Conservation (phyloP, 2,888 invertebrate genomes). For the Nudaria mundana region DNA sequence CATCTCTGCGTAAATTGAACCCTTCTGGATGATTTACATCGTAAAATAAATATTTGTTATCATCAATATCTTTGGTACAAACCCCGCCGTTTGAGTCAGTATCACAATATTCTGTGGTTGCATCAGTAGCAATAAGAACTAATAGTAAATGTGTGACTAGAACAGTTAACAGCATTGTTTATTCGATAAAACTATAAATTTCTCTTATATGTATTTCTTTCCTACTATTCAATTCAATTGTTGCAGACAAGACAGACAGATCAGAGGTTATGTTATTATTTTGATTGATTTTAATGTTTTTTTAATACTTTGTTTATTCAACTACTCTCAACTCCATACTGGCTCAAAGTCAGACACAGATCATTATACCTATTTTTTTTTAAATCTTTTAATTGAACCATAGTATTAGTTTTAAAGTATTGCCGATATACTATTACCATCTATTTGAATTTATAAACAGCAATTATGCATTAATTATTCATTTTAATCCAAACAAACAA, state of each 20-base stretch:
- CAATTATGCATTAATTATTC: too few species aligned
- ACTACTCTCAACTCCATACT: too few species aligned
- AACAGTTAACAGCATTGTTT: conserved; percentile 20
- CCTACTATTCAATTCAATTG: neutral
- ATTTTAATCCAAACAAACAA: too few species aligned
- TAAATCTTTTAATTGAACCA: too few species aligned
- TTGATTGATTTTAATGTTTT: too few species aligned
- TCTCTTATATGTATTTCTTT: neutral
- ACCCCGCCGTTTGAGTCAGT: conserved; percentile 13
- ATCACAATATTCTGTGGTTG: conserved; percentile 34
- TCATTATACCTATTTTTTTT: too few species aligned
- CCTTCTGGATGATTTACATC: conserved; percentile 98
- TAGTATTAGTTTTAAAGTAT: too few species aligned
- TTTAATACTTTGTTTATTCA: too few species aligned
- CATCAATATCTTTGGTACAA: conserved; percentile 19
- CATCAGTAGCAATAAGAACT: conserved; percentile 21
- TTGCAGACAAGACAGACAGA: neutral
- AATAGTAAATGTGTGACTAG: conserved; percentile 24
- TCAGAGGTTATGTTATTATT: too few species aligned
- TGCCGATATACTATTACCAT: too few species aligned
- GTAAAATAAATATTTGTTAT: conserved; percentile 89
- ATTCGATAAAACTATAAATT: neutral
- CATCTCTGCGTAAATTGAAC: conserved; percentile 97
- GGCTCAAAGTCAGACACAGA: too few species aligned
- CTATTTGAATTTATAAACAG: too few species aligned